Conservation (phyloP, 2,113 vertebrate genomes). For the Atrichornis clamosus region DNA sequence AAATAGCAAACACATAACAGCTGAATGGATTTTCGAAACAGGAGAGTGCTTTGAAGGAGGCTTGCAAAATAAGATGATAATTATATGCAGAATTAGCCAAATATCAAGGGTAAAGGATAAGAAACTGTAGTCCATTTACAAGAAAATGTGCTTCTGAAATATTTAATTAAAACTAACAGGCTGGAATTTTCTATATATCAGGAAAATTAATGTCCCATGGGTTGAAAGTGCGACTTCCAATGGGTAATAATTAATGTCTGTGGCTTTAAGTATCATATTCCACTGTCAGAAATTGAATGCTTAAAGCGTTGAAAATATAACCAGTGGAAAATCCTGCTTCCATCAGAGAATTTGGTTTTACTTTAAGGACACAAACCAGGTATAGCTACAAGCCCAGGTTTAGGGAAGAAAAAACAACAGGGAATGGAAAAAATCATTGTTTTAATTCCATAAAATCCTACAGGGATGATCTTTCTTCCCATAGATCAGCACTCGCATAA, state of each 20-base stretch:
- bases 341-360: not conserved
- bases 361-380: not conserved
- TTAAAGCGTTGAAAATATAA: conserved; percentile 22
- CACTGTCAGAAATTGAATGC: not conserved
- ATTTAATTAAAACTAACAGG: conserved; percentile 59
- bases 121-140: conserved; percentile 24
- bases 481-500: not conserved
- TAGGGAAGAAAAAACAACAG: not conserved
- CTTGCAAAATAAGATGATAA: conserved; percentile 31
- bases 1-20: not conserved
- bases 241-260: conserved; percentile 54
- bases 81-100: conserved; percentile 30
- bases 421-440: not conserved
- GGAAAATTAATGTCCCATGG: conserved; percentile 59
- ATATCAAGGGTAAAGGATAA: conserved; percentile 47
- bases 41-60: not conserved
- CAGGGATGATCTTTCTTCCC: not conserved
- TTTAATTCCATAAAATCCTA: not conserved
- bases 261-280: conserved; percentile 48
- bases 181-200: conserved; percentile 29
- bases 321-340: not conserved
- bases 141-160: conserved; percentile 29
- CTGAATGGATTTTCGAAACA: not conserved
- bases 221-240: conserved; percentile 41
- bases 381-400: not conserved